phyloP scores from a whole-genome alignment of 2,888 invertebrate species.

The Asteroscopus sphinx region DNA sequence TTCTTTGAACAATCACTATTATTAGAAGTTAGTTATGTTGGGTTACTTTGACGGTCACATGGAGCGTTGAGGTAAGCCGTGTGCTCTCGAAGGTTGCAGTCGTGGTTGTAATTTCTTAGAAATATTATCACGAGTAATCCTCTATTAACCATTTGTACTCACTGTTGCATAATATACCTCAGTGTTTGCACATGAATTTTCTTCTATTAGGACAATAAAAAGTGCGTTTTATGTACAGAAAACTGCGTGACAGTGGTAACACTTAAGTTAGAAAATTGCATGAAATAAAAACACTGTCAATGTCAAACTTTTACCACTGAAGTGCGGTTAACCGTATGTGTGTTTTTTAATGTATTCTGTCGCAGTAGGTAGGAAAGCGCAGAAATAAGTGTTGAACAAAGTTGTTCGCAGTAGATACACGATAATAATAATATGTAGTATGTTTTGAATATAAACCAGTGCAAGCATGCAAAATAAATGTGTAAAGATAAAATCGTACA shows the following conservation, averaged over 20 bases:
- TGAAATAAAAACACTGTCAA: no score
- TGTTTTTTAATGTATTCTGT: background rate
- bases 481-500: background rate
- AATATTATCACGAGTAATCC: constrained; percentile 31
- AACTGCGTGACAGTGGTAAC: no score
- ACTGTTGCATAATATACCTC: no score
- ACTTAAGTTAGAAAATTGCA: no score
- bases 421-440: background rate
- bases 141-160: no score
- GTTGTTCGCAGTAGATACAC: background rate
- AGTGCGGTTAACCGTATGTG: no score
- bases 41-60: constrained; percentile 12
- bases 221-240: background rate
- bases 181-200: background rate
- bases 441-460: background rate
- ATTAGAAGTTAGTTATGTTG: constrained; percentile 18
- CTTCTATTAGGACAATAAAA: background rate
- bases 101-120: constrained; percentile 39
- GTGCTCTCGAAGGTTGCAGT: constrained; percentile 30
- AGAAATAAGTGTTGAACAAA: constrained; percentile 7
- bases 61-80: constrained; percentile 4
- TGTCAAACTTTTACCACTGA: no score
- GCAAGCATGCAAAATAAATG: background rate
- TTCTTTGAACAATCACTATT: constrained; percentile 37
- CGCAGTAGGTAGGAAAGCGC: no score